Conservation (phyloP, 2,113 vertebrate species). For the Vulpes ferrilata region DNA sequence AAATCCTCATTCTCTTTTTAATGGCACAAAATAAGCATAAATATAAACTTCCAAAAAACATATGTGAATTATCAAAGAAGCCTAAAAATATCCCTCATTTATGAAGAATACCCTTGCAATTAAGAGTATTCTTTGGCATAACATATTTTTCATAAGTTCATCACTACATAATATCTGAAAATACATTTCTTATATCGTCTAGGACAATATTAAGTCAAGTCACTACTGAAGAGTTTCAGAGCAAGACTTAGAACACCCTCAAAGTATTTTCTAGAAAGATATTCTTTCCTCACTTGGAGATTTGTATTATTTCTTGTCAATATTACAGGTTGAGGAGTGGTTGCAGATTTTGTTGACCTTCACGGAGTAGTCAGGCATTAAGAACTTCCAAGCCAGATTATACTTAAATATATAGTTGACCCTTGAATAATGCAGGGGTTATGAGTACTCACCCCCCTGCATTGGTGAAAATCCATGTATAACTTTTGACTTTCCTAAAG, state of each 20-base stretch:
- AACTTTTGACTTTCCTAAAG: neutral
- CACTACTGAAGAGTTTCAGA: neutral
- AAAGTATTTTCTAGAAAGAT: neutral
- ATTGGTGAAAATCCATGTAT: neutral
- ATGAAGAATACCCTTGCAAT: neutral
- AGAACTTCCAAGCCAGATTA: neutral
- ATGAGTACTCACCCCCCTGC: neutral
- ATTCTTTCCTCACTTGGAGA: neutral
- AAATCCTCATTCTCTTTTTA: neutral
- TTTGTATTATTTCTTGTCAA: neutral
- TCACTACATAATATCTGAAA: neutral
- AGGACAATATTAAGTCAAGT: neutral
- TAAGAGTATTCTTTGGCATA: neutral
- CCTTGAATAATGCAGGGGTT: neutral
- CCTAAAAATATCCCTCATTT: neutral
- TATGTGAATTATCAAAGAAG: neutral
- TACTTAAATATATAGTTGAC: neutral
- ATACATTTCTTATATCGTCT: neutral
- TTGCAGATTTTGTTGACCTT: neutral
- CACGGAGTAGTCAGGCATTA: neutral
- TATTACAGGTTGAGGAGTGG: neutral
- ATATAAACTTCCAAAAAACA: neutral
- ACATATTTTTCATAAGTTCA: neutral
- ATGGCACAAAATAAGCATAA: neutral
- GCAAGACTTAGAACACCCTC: neutral